phyloP scores from a whole-genome alignment of 2,113 vertebrate genomes.

The Gasterosteus nipponicus region DNA sequence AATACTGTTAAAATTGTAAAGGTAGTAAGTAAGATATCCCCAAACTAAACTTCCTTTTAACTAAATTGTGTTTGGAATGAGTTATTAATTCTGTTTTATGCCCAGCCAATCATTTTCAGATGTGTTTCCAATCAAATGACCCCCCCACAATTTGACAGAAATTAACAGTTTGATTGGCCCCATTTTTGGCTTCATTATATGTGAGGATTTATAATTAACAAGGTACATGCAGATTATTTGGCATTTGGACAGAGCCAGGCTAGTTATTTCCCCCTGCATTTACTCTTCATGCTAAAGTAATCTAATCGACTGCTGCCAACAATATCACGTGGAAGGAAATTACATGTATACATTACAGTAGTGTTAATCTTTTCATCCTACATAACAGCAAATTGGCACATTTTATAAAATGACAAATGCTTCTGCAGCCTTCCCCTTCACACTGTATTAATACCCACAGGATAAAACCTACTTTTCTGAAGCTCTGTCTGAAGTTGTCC shows the following conservation, averaged over 20 bases:
- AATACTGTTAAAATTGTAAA: not conserved
- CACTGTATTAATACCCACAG: not conserved
- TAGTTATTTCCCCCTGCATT: not conserved
- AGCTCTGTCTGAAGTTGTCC: constrained; percentile 96
- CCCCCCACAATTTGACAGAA: not conserved
- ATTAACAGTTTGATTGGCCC: not conserved
- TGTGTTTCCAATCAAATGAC: not conserved
- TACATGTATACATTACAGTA: too few relatives aligned
- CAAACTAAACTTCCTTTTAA: not conserved
- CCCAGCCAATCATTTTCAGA: not conserved
- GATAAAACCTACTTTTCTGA: constrained; percentile 83
- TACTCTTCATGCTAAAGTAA: not conserved
- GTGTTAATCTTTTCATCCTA: too few relatives aligned
- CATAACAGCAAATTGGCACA: too few relatives aligned
- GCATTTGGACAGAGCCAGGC: not conserved
- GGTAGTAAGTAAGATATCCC: not conserved
- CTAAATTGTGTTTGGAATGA: not conserved
- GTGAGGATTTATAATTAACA: not conserved
- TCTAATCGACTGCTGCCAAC: too few relatives aligned
- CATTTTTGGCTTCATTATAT: not conserved
- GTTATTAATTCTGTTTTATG: not conserved
- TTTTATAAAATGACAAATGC: not conserved
- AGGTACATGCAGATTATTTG: not conserved
- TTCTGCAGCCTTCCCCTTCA: not conserved
- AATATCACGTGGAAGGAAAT: too few relatives aligned